phyloP scores from a whole-genome alignment of 2,113 vertebrate species.

The Psammodynastes pulverulentus region DNA sequence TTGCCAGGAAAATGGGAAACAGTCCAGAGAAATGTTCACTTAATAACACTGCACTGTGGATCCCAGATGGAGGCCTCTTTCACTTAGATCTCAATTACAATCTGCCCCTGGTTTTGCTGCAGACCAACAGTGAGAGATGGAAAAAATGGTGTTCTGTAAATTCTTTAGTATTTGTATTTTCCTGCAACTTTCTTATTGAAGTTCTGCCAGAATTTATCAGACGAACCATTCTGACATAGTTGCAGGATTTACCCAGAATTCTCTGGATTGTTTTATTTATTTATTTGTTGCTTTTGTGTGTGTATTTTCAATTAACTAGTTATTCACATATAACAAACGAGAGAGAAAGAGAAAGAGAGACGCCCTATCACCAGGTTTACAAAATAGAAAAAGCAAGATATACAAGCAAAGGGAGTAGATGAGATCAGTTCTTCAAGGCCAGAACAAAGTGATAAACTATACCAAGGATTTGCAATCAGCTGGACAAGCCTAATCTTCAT shows the following conservation, averaged over 20 bases:
- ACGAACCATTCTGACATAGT: constrained; percentile 6
- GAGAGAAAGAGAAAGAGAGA: neutral
- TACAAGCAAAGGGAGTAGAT: neutral
- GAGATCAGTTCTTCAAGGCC: neutral
- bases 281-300: neutral
- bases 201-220: constrained; percentile 22
- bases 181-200: constrained; percentile 23
- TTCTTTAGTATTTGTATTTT: constrained; percentile 30
- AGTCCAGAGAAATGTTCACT: constrained; percentile 35
- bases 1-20: constrained; percentile 29
- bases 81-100: constrained; percentile 37
- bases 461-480: neutral
- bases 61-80: constrained; percentile 38
- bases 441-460: neutral
- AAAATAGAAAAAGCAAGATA: neutral
- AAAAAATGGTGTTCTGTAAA: constrained; percentile 21
- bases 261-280: neutral
- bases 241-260: neutral
- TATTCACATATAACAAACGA: neutral
- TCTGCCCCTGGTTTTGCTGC: constrained; percentile 30
- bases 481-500: neutral
- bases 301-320: neutral
- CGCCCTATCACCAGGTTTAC: neutral
- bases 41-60: constrained; percentile 31
- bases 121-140: constrained; percentile 20